These are phyloP conservation scores for Drosophila kepulauana DNA, from an alignment of 1,140 invertebrate genomes.

Conservation along the genomic window DNA sequence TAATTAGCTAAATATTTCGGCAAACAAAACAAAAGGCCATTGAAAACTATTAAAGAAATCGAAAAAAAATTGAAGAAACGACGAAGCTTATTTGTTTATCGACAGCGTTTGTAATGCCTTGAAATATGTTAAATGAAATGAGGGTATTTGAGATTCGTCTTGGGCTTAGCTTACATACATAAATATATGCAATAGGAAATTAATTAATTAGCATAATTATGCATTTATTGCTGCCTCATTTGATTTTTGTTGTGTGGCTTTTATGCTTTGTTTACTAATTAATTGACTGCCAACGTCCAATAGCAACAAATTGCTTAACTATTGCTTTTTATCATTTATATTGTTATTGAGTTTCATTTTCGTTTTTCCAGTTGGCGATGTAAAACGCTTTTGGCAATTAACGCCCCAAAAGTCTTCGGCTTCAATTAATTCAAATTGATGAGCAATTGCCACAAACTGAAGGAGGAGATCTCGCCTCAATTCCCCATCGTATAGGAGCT, in stretches of 20 bases:
- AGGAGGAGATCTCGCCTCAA: slow-evolving; percentile 20
- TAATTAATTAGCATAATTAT: slow-evolving; percentile 79
- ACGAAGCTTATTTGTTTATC: background rate
- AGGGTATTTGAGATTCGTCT: slow-evolving; percentile 20
- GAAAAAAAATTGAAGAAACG: slow-evolving; percentile 5
- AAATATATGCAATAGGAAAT: slow-evolving; percentile 72
- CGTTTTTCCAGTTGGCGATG: slow-evolving; percentile 7
- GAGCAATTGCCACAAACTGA: slow-evolving; percentile 24
- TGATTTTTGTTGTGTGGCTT: slow-evolving; percentile 46
- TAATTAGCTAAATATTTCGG: slow-evolving; percentile 29
- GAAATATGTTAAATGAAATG: too few relatives aligned
- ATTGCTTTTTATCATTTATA: slow-evolving; percentile 6
- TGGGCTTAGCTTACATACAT: slow-evolving; percentile 28
- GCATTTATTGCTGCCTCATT: slow-evolving; percentile 67
- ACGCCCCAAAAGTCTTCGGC: slow-evolving; percentile 17
- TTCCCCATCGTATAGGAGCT: slow-evolving; percentile 9
- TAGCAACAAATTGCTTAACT: slow-evolving; percentile 41
- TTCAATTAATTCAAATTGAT: slow-evolving; percentile 57
- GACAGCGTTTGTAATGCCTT: background rate
- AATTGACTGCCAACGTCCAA: slow-evolving; percentile 60
- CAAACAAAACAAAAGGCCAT: slow-evolving; percentile 27
- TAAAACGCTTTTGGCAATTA: slow-evolving; percentile 49
- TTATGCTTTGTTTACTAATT: slow-evolving; percentile 80
- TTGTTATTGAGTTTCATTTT: slow-evolving; percentile 4
- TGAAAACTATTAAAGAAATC: slow-evolving; percentile 26